Evolutionary conservation across 2,113 vertebrate genomes (phyloP).

Genomic region (Lophochroa leadbeateri): DNA sequence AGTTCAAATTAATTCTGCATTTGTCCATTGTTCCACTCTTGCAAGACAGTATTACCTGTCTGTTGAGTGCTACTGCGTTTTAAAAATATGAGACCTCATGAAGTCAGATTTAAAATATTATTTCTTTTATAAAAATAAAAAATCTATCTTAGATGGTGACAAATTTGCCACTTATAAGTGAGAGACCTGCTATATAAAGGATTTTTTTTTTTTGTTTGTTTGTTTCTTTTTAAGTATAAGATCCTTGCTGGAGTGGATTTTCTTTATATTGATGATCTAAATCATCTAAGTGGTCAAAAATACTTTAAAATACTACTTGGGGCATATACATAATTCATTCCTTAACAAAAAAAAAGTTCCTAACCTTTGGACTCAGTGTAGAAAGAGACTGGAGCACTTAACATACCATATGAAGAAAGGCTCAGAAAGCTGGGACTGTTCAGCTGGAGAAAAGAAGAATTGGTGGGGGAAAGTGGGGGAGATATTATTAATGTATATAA

Average conservation of each 20-base stretch:
- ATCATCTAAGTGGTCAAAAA: neutral
- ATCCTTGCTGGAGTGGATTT: neutral
- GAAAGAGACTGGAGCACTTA: neutral
- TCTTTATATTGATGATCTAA: neutral
- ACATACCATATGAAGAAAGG: neutral
- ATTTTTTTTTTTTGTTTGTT: neutral
- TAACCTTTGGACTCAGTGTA: neutral
- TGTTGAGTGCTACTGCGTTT: neutral
- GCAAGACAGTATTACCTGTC: neutral
- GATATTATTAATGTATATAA: neutral
- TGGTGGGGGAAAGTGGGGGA: neutral
- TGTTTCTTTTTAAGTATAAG: neutral
- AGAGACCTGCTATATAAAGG: neutral
- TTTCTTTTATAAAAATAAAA: neutral
- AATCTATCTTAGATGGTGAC: neutral
- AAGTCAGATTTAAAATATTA: neutral
- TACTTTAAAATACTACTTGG: neutral
- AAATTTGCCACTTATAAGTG: neutral
- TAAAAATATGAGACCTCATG: neutral
- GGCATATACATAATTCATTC: neutral
- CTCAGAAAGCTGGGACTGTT: neutral
- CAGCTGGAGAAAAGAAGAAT: neutral
- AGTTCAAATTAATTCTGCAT: neutral
- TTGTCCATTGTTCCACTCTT: neutral
- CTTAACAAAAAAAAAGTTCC: neutral